Conservation (phyloP, 2,797 vertebrate genomes). For the Halcyon badia region DNA sequence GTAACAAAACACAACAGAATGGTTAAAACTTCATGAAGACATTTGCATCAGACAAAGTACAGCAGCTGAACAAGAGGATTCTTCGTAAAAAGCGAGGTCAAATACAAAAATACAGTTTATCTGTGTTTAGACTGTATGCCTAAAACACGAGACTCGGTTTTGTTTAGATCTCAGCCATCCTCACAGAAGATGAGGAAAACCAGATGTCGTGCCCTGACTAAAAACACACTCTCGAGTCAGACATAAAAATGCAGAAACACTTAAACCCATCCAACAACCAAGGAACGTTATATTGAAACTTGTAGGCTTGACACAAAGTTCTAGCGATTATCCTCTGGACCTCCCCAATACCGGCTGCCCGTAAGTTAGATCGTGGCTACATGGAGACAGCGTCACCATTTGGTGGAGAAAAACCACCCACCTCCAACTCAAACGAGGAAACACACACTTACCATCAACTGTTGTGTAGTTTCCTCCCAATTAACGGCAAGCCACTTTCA, state of each 20-base stretch:
- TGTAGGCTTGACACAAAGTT: neutral
- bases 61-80: neutral
- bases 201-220: neutral
- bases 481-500: neutral
- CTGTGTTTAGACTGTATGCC: conserved; percentile 41
- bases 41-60: neutral
- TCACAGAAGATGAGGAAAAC: conserved; percentile 26
- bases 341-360: neutral
- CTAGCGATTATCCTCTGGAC: neutral
- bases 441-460: neutral
- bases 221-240: neutral
- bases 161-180: conserved; percentile 51
- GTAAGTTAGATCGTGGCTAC: neutral
- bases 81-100: neutral
- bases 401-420: conserved; percentile 20
- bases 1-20: neutral
- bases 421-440: neutral
- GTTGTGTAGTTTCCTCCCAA: rapidly evolving
- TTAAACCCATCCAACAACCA: neutral
- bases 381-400: neutral
- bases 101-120: neutral
- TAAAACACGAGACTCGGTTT: neutral
- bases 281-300: neutral
- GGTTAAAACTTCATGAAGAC: neutral
- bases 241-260: neutral